Evolutionary conservation across 2,888 invertebrate species (phyloP).

Genomic region (Lasioglossum pauxillum): DNA sequence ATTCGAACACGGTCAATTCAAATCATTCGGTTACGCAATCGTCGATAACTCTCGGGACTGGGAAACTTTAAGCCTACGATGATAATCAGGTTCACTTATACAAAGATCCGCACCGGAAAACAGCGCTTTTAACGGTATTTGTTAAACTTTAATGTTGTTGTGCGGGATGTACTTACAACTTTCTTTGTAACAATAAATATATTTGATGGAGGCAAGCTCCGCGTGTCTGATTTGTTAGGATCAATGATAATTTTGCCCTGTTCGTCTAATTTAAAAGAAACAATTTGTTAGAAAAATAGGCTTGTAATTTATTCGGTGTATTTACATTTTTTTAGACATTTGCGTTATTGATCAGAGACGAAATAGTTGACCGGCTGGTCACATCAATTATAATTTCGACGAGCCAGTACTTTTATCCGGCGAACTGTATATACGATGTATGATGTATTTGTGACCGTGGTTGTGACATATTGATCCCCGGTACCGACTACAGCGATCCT

Average conservation of each 20-base stretch:
- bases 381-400: background rate
- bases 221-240: background rate
- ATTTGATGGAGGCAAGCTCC: background rate
- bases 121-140: slow-evolving; percentile 2
- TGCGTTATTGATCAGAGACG: background rate
- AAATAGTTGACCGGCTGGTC: background rate
- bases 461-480: slow-evolving; percentile 72
- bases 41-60: background rate
- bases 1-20: background rate
- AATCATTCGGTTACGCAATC: background rate
- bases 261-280: background rate
- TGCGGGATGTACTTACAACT: slow-evolving; percentile 8
- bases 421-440: slow-evolving; percentile 6
- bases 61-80: background rate
- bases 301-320: background rate
- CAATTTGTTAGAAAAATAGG: background rate
- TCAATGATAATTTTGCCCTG: background rate
- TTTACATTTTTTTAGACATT: too few relatives aligned
- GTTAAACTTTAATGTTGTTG: slow-evolving; percentile 1
- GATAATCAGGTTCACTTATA: slow-evolving; percentile 4
- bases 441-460: slow-evolving; percentile 45
- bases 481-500: slow-evolving; percentile 70
- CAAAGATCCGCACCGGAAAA: background rate
- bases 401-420: background rate
- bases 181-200: slow-evolving; percentile 30